Base-by-base conservation (phyloP, 2,113 vertebrate species). In the Origma solitaria region DNA sequence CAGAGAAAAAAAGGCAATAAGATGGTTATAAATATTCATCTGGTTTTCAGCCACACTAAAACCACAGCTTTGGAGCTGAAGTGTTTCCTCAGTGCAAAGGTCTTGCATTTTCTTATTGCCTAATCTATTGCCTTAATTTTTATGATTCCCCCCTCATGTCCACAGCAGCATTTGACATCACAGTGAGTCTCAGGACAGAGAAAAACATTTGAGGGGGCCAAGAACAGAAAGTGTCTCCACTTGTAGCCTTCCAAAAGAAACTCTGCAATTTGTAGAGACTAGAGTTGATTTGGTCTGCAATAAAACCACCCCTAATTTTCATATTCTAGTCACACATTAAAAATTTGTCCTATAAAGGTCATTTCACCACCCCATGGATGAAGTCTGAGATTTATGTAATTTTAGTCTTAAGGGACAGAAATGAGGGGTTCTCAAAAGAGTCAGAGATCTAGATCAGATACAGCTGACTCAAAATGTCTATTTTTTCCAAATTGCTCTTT, bases 101-200 rank as follows among this genome's bases (percentile, higher is more conserved):
- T 44, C 12, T 77, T 60, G 6, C 6, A 20, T 64, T 62, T 61
- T 47, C 19, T 64, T 50, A 7, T 4, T 79, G 18, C 19, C 11
- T 35, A 1, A 20, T 22, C 4, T 15, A n/a, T 24, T 64, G 22
- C 6, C 5, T 7, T 38, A 8, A 54, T 5, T 7, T 49, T 78
- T 50, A 10, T 2, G 4, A 19, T 33, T 54, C 13, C 14, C 1
- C 33, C 9, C 6, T 70, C 21, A 6, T 4, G 8, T 54, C 10
- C 7, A 1, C 9, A 33, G 3, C 4, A 2, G 3, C 7, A 16
- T 54, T 69, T n/a, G 27, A 44, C 14, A 28, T 19, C 22, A 12
- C 5, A 22, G 6, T 37, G 19, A 60, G 14, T 45, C 5, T 24
- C 45, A 60, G 47, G 11, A 33, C 4, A 64, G 17, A 85, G 5